Percentiles rank a stretch among this genome's conserved stretches.
phyloP scores from a whole-genome alignment of 2,888 invertebrate genomes.

The Trichopoda pennipes region DNA sequence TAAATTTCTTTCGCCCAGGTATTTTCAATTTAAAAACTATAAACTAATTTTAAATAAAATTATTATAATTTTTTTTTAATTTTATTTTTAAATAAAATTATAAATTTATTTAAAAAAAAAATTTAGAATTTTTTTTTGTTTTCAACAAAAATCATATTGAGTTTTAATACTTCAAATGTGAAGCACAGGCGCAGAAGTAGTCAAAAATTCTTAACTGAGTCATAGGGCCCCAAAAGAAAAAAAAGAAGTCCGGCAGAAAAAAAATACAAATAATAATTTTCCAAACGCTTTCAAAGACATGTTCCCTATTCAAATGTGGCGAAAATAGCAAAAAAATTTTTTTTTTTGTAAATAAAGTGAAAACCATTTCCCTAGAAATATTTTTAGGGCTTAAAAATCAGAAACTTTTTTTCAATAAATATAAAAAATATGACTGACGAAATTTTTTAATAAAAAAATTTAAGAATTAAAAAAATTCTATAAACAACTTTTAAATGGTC shows the following conservation, averaged over 20 bases:
- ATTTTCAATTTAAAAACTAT: constrained; percentile 3
- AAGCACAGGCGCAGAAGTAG: constrained; percentile 64
- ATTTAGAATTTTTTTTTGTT: neutral
- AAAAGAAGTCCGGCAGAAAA: neutral
- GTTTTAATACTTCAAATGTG: constrained; percentile 44
- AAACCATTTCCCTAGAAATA: too few species aligned
- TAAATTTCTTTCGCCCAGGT: neutral
- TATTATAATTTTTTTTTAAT: neutral
- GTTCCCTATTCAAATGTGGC: too few species aligned
- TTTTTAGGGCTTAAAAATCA: too few species aligned
- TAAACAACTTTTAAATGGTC: too few species aligned
- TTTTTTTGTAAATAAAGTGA: too few species aligned
- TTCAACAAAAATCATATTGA: neutral
- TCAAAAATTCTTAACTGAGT: constrained; percentile 30
- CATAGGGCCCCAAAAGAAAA: constrained; percentile 3
- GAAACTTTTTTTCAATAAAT: too few species aligned
- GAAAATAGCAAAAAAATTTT: too few species aligned
- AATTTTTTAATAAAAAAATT: too few species aligned
- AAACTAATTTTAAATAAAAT: too few species aligned
- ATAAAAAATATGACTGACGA: too few species aligned
- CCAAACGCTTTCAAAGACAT: too few species aligned
- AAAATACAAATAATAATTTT: neutral
- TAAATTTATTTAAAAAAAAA: neutral
- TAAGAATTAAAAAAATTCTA: too few species aligned
- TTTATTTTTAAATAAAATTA: neutral